Evolutionary conservation across 2,113 vertebrate species (phyloP), one percentile per base, ranked within the genome.

Genomic region (Damaliscus lunatus): DNA sequence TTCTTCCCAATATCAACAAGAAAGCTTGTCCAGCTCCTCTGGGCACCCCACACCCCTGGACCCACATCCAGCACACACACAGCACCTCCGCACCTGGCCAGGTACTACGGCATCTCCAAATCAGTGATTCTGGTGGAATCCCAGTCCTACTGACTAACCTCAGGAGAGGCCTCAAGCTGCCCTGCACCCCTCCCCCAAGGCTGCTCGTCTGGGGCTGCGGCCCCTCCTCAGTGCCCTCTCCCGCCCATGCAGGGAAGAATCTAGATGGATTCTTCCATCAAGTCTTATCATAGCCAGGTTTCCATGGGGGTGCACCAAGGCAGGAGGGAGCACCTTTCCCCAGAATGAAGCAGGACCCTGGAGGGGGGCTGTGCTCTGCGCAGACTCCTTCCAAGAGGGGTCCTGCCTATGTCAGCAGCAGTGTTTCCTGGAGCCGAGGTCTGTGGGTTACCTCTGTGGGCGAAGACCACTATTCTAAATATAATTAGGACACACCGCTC

Each of bases 51-150:
- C 82, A 50, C 7, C 6, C 12, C 31, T 6, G 29, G 25, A 48
- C 21, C 21, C 15, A 33, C 46, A 46, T 16, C 16, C 11, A 10
- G 13, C 17, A 33, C 40, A 27, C 12, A 43, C 40, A 12, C 3
- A 77, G 71, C 0, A 0, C 40, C 71, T 77, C 71, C 12, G 1
- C 71, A 27, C 71, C 71, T 77, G 11, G 40, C 62, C 14, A 80
- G 21, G 88, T 36, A 16, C 62, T 13, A 0, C 0, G 0, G 19
- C 15, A 2, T 9, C 29, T 62, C 88, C 4, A 0, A 3, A 7
- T n/a, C 81, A 19, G n/a, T 2, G 50, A 21, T 13, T 3, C 88
- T 31, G 55, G 46, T 4, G 3, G 67, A 10, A 15, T 21, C 31
- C 64, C 64, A 57, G 82, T n/a, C 48, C 53, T 27, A 19, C 43